Percentiles rank a stretch among this genome's conserved stretches.
These are phyloP conservation scores for Mormyrops boulengeri DNA, from an alignment of 2,797 vertebrate genomes.

Conservation along the genomic window DNA sequence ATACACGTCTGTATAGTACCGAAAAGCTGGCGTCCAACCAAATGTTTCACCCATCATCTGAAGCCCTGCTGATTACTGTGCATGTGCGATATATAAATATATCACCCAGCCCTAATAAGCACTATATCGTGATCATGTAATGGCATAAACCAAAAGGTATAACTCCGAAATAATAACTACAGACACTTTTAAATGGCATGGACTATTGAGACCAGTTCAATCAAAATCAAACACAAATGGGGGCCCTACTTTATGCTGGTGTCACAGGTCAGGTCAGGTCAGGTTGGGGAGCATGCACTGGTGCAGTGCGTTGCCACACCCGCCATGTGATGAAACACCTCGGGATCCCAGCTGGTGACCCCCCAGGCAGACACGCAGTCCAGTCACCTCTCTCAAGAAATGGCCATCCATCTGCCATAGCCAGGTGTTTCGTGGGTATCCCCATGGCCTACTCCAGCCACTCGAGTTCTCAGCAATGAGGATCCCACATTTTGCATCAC, in stretches of 20 bases:
- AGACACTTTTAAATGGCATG: no score
- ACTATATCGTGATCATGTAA: no score
- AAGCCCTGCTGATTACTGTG: no score
- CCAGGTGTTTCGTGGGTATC: not conserved
- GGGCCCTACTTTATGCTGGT: not conserved
- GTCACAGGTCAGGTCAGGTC: not conserved
- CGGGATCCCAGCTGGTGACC: not conserved
- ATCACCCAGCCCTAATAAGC: no score
- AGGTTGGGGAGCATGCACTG: not conserved
- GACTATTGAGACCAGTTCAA: not conserved
- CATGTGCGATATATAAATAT: no score
- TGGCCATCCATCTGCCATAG: not conserved
- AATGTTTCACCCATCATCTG: no score
- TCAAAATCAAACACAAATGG: no score
- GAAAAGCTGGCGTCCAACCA: no score
- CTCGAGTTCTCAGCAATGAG: not conserved
- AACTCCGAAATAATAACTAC: no score
- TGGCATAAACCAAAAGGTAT: no score
- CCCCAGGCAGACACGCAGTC: not conserved
- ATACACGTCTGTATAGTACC: no score
- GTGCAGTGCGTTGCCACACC: not conserved
- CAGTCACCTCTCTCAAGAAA: not conserved
- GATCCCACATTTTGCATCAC: not conserved
- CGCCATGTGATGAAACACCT: not conserved
- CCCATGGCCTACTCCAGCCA: not conserved